Base-by-base conservation (phyloP, 1,140 invertebrate species). In the Dreissena rostriformis region DNA sequence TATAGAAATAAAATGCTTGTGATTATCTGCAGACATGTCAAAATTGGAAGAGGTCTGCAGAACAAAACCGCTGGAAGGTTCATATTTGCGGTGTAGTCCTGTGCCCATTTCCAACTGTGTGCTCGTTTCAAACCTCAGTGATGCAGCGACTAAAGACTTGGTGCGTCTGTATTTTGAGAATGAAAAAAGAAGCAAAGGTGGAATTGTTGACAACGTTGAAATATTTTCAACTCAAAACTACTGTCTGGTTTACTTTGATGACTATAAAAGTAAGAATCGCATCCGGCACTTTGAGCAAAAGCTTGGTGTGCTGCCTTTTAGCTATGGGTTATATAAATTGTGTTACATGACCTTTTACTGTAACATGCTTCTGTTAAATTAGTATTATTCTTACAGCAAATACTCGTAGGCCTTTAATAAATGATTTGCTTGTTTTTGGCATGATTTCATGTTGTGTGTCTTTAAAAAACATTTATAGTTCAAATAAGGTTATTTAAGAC, bases 101-200 rank as follows among this genome's bases (percentile, higher is more conserved):
- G 77, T 85, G 15, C 61, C 68, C 22, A 66, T 85, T 49, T 79
- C n/a, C n/a, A n/a, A n/a, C n/a, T n/a, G n/a, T n/a, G n/a, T n/a
- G n/a, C n/a, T n/a, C n/a, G n/a, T n/a, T 71, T n/a, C 61, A 12
- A 85, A 85, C 55, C 8, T 85, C n/a, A 15, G 51, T n/a, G 49
- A 49, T 11, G 55, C 68, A 29, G 61, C 71, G 7, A 80, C 83
- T 7, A 22, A 74, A 19, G 83, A 85, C 53, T 68, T 68, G 17
- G 15, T 85, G 15, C 19, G 66, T n/a, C 74, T 80, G 14, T 79
- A 85, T 49, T 85, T 85, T 55, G 75, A 85, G 76, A 79, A 85
- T 29, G n/a, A 55, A 22, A 17, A 57, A 39, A 49, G 67, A 15
- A 65, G 52, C 17, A 61, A 53, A 10, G 83, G 83, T 19, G 83